Percentiles rank a stretch among this genome's conserved stretches.
Evolutionary conservation across 2,113 vertebrate species (phyloP).

Genomic region (Heloderma charlesbogerti): DNA sequence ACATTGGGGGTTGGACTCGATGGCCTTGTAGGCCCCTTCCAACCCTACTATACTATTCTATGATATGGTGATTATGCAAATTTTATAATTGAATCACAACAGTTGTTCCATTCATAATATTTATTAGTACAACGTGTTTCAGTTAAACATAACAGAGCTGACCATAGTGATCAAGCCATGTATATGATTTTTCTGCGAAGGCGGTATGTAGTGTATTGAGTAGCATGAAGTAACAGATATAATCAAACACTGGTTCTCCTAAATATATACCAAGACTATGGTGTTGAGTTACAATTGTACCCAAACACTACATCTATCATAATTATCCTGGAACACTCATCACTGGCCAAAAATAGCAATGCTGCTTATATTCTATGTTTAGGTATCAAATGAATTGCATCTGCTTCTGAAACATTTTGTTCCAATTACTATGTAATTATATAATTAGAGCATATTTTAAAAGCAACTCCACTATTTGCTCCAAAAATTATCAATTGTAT

Average conservation of each 20-base stretch:
- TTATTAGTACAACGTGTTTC: background rate
- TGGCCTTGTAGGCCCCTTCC: too few relatives aligned
- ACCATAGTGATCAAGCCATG: background rate
- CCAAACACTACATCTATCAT: constrained; percentile 41
- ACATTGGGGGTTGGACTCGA: too few relatives aligned
- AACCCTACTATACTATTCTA: too few relatives aligned
- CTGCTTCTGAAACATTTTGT: background rate
- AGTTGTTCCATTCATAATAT: background rate
- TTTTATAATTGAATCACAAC: background rate
- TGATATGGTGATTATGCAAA: background rate
- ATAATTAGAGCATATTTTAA: background rate
- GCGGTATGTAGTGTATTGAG: background rate
- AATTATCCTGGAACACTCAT: constrained; percentile 35
- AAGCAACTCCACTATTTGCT: background rate
- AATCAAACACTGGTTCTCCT: constrained; percentile 8
- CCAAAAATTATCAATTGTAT: background rate
- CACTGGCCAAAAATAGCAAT: constrained; percentile 61
- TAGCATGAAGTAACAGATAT: background rate
- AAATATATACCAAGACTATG: constrained; percentile 6
- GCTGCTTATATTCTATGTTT: constrained; percentile 45
- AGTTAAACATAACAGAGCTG: background rate
- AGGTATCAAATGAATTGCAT: constrained; percentile 37
- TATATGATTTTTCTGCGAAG: constrained; percentile 4
- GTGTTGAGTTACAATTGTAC: constrained; percentile 55
- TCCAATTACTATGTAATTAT: background rate